These are phyloP conservation scores for Muscina levida DNA, from an alignment of 2,888 invertebrate species.

Conservation along the genomic window DNA sequence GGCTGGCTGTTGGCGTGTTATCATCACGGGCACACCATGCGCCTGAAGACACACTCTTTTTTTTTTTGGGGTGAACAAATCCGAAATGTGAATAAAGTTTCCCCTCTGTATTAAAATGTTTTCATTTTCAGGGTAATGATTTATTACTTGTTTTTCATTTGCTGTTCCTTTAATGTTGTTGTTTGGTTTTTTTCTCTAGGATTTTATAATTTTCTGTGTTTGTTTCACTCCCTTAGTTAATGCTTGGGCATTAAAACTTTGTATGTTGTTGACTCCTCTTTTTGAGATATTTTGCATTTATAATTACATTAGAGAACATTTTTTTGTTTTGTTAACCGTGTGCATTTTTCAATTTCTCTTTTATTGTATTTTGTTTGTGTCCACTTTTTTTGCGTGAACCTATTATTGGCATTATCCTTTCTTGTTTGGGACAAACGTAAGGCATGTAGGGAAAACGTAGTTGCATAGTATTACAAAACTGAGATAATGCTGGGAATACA, in stretches of 20 bases:
- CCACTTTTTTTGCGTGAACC: conserved; percentile 14
- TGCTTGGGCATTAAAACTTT: conserved; percentile 29
- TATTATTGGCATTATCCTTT: conserved; percentile 64
- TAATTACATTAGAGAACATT: conserved; percentile 53
- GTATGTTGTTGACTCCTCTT: conserved; percentile 18
- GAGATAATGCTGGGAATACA: not conserved
- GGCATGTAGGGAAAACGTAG: not conserved
- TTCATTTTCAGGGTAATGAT: conserved; percentile 61
- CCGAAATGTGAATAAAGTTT: conserved; percentile 42
- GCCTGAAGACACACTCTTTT: conserved; percentile 38
- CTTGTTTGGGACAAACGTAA: not conserved
- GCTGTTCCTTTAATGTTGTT: conserved; percentile 35
- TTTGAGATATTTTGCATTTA: conserved; percentile 60
- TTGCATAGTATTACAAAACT: not conserved
- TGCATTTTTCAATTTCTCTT: conserved; percentile 55
- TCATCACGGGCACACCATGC: conserved; percentile 59
- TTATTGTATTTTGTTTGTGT: conserved; percentile 1
- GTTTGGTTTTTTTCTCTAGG: not conserved
- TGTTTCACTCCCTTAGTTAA: conserved; percentile 30
- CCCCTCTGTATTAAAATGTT: conserved; percentile 54
- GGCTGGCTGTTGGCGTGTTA: conserved; percentile 42
- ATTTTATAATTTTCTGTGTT: conserved; percentile 33
- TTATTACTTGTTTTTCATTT: conserved; percentile 53
- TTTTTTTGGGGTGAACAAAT: conserved; percentile 34
- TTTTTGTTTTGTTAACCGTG: conserved; percentile 27